Evolutionary conservation across 2,113 vertebrate species (phyloP).

Genomic region (Spea bombifrons): DNA sequence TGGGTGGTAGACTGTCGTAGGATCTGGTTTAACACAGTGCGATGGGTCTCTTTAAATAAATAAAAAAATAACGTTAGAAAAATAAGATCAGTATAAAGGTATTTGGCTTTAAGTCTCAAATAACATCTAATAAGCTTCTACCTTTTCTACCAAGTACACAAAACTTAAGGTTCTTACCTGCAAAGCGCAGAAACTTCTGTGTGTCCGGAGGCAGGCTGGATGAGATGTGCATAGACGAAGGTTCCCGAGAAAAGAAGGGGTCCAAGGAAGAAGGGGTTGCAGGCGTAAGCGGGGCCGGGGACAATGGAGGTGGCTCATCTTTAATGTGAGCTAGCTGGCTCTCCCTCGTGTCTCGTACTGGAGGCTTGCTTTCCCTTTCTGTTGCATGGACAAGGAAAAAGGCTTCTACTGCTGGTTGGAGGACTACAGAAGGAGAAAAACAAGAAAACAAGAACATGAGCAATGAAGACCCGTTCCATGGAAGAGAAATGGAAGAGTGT

Average conservation of each 20-base stretch:
- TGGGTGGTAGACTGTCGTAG: constrained; percentile 91
- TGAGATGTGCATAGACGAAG: constrained; percentile 91
- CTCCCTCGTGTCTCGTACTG: constrained; percentile 85
- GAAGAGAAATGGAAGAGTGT: too few species aligned
- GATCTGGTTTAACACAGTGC: constrained; percentile 94
- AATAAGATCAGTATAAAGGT: too few species aligned
- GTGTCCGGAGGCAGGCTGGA: constrained; percentile 90
- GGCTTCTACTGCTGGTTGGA: constrained; percentile 90
- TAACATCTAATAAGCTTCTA: too few species aligned
- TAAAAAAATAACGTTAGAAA: not conserved
- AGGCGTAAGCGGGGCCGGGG: constrained; percentile 85
- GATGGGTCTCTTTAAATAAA: constrained; percentile 77
- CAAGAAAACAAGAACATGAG: not conserved
- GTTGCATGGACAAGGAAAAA: constrained; percentile 94
- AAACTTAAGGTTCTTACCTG: constrained; percentile 63
- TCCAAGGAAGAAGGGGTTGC: constrained; percentile 89
- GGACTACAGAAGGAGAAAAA: constrained; percentile 62
- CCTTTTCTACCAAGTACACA: too few species aligned
- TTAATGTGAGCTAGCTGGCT: constrained; percentile 92
- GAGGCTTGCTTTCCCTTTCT: constrained; percentile 90
- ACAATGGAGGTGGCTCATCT: constrained; percentile 86
- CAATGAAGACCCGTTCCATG: not conserved
- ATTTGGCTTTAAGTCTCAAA: too few species aligned
- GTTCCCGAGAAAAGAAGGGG: constrained; percentile 89
- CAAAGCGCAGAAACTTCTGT: constrained; percentile 91